Conservation (phyloP, 2,888 invertebrate species). For the Trachelus tabidus region DNA sequence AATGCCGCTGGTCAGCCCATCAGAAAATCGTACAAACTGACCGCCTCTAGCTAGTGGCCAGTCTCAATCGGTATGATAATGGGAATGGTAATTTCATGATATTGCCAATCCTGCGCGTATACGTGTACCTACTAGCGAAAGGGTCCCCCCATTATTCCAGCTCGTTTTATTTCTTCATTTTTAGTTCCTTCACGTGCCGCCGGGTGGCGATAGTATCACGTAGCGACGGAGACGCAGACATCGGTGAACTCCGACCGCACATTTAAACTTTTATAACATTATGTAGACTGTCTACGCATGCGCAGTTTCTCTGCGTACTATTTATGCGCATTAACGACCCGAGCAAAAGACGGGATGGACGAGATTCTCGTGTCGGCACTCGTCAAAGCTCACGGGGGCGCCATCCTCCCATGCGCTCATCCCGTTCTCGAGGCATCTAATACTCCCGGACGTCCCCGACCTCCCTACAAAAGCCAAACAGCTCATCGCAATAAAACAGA, state of each 20-base stretch:
- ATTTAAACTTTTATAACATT: not conserved
- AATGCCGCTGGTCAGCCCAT: slow-evolving; percentile 15
- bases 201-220: not conserved
- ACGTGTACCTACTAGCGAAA: not conserved
- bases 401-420: not conserved
- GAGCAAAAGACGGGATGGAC: not conserved
- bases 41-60: slow-evolving; percentile 31
- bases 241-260: not conserved
- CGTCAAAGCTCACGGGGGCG: slow-evolving; percentile 36
- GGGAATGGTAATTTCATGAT: slow-evolving; percentile 37
- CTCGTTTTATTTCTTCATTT: not conserved
- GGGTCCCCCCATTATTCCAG: not conserved
- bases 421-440: not conserved
- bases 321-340: slow-evolving; percentile 6
- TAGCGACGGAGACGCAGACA: not conserved
- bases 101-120: slow-evolving; percentile 31
- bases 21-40: slow-evolving; percentile 28
- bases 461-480: slow-evolving; percentile 37
- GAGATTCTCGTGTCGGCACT: slow-evolving; percentile 30
- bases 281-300: not conserved
- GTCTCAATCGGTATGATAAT: not conserved
- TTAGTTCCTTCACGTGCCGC: not conserved
- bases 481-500: slow-evolving; percentile 51
- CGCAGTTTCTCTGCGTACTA: not conserved
- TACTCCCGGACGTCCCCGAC: slow-evolving; percentile 6